phyloP scores from a whole-genome alignment of 2,113 vertebrate genomes.

The Peromyscus maniculatus region DNA sequence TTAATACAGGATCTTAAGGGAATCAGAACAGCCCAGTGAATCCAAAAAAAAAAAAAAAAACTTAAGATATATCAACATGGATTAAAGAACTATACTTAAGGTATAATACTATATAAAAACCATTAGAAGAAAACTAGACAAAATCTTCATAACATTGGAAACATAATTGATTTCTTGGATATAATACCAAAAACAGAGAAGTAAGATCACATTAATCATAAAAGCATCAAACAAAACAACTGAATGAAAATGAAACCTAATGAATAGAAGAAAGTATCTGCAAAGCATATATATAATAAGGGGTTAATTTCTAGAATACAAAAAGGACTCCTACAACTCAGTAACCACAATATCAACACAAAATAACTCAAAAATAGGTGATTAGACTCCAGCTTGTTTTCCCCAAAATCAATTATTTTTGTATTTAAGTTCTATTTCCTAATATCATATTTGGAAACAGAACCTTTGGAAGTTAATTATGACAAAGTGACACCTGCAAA shows the following conservation, averaged over 20 bases:
- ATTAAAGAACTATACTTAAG: background rate
- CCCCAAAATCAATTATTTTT: background rate
- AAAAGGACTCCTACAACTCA: background rate
- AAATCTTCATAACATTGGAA: background rate
- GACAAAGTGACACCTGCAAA: background rate
- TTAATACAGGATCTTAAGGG: background rate
- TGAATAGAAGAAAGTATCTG: background rate
- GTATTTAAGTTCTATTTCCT: background rate
- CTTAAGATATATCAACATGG: background rate
- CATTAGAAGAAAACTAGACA: background rate
- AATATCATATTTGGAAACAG: background rate
- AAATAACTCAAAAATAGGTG: background rate
- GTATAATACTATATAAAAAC: background rate
- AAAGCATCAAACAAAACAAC: background rate
- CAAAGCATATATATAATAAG: background rate
- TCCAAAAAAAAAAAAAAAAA: background rate
- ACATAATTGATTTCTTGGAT: background rate
- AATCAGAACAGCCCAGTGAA: background rate
- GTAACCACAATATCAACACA: background rate
- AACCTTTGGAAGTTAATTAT: background rate
- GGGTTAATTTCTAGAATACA: background rate
- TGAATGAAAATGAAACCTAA: background rate
- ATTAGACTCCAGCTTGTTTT: background rate
- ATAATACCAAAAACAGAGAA: background rate
- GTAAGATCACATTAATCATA: background rate